Evolutionary conservation across 2,888 invertebrate species (phyloP), one percentile per base, ranked within the genome.

Genomic region (Philereme transversata): DNA sequence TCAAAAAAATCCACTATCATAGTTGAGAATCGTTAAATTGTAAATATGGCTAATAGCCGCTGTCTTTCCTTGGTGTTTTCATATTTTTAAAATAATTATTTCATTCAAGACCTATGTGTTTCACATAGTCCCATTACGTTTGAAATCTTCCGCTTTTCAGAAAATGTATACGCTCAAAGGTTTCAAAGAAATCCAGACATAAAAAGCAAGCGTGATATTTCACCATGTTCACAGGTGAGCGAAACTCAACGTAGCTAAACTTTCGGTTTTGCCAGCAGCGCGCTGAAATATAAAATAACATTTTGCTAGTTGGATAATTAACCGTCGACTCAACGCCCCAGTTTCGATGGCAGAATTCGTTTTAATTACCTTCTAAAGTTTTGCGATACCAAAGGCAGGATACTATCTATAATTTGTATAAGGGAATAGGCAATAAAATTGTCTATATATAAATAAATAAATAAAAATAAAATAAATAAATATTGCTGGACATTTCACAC

Each of bases 281-380:
- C 58, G 61, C 57, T 51, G 51, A 58, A 58, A 64, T 62, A 55
- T 69, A 64, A 68, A 66, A 61, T 60, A 54, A 54, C 53, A 66
- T 63, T 65, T 60, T 52, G 51, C 57, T 46, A 55, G 57, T 53
- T 62, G 11, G 55, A 41, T 64, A 69, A 67, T 67, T 67, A 69
- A 57, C 52, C 50, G 52, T 48, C 51, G 45, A 49, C 67, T 61
- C 64, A 52, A 57, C 65, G 65, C 57, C 60, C 65, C 35, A 67
- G 60, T 69, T 67, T 61, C 55, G 55, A 63, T 61, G 59, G 64
- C 59, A 57, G 62, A 62, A 65, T 63, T 55, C 51, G 52, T 65
- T 69, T 69, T 64, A 62, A 67, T 62, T 60, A 64, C 64, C 62
- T 57, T 56, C 47, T 53, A 53, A 65, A 62, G 63, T 68, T 62